phyloP scores from a whole-genome alignment of 2,113 vertebrate genomes.

The Gallinago media region DNA sequence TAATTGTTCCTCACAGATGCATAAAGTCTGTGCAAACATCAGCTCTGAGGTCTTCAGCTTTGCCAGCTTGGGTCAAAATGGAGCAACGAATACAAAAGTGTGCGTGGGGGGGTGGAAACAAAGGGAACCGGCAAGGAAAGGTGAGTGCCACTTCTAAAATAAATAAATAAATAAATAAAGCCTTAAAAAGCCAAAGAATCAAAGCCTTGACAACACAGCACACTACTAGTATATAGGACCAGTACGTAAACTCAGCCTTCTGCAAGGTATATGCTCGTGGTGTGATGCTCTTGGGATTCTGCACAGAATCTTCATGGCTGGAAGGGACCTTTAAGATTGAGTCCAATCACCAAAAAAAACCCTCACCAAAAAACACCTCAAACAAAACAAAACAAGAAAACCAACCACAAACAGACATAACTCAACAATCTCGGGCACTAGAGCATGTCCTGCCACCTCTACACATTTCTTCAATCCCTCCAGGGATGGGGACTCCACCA shows the following conservation, averaged over 20 bases:
- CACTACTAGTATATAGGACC: background rate
- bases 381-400: too few species aligned
- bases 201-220: background rate
- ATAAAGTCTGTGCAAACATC: background rate
- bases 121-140: background rate
- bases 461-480: too few species aligned
- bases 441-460: too few species aligned
- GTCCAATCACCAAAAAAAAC: too few species aligned
- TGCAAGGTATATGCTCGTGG: background rate
- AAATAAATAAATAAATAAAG: background rate
- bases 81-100: background rate
- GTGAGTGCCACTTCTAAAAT: background rate
- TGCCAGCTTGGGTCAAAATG: background rate
- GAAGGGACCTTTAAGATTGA: too few species aligned
- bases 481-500: too few species aligned
- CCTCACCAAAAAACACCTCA: too few species aligned
- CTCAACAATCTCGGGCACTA: too few species aligned
- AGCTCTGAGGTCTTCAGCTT: background rate
- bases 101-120: background rate
- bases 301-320: too few species aligned
- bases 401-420: too few species aligned
- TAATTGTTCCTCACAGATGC: background rate
- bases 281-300: background rate
- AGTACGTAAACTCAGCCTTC: background rate
- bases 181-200: background rate